phyloP scores from a whole-genome alignment of 2,888 invertebrate species.

The Eristalis intricaria region DNA sequence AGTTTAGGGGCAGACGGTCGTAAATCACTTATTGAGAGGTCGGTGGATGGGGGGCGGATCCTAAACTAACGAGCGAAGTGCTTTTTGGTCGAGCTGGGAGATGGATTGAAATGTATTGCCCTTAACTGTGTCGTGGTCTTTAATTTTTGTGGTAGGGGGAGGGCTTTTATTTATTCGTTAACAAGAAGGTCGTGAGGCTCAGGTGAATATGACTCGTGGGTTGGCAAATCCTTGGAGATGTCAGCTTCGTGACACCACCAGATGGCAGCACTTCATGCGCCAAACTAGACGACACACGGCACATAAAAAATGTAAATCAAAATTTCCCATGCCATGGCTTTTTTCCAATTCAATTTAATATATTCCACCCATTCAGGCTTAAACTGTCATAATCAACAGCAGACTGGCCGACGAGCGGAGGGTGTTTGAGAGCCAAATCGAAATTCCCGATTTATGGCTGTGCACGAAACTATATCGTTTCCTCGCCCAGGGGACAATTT shows the following conservation, averaged over 20 bases:
- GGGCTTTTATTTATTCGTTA: not conserved
- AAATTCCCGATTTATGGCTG: conserved; percentile 9
- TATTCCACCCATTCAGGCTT: not conserved
- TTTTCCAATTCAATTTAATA: not conserved
- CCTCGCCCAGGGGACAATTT: conserved; percentile 1
- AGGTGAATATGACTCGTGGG: too few species aligned
- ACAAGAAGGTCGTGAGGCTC: not conserved
- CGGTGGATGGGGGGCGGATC: not conserved
- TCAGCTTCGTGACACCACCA: not conserved
- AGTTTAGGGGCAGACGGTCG: not conserved
- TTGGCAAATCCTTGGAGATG: too few species aligned
- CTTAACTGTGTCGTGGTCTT: not conserved
- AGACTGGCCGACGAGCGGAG: not conserved
- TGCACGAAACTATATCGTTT: conserved; percentile 6
- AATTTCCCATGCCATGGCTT: not conserved
- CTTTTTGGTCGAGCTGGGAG: not conserved
- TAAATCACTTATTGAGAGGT: not conserved
- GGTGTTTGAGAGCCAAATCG: not conserved
- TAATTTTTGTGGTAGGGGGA: not conserved
- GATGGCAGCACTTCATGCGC: not conserved
- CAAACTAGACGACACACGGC: not conserved
- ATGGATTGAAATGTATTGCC: not conserved
- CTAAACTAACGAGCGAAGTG: not conserved
- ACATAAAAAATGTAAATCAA: not conserved
- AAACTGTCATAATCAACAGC: conserved; percentile 2